Percentiles rank a stretch among this genome's conserved stretches.
Evolutionary conservation across 2,888 invertebrate species (phyloP).

Genomic region (Lasius fuliginosus): DNA sequence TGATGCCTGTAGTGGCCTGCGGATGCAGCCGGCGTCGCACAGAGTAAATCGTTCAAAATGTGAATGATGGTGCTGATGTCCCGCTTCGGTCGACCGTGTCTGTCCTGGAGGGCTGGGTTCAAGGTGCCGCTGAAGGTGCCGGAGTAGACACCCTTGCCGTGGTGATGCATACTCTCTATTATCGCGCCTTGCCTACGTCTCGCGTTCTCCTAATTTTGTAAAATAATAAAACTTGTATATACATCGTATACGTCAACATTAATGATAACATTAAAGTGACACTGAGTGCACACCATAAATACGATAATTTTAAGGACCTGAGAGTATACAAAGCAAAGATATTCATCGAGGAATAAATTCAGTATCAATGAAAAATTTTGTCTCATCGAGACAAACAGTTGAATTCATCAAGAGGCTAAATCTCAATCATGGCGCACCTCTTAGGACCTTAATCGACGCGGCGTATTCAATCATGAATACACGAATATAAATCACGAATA

Average conservation of each 20-base stretch:
- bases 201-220: constrained; percentile 81
- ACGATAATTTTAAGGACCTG: constrained; percentile 35
- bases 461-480: constrained; percentile 37
- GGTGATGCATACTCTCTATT: constrained; percentile 97
- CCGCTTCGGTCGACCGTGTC: constrained; percentile 95
- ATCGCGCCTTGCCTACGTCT: constrained; percentile 91
- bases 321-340: constrained; percentile 23
- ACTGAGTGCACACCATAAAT: constrained; percentile 6
- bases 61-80: constrained; percentile 98
- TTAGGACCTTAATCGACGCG: constrained; percentile 52
- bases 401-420: constrained; percentile 1
- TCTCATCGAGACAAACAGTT: neutral
- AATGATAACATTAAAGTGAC: neutral
- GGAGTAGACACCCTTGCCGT: constrained; percentile 97
- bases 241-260: neutral
- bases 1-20: constrained; percentile 83
- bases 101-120: constrained; percentile 97
- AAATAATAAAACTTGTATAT: neutral
- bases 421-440: constrained; percentile 29
- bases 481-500: constrained; percentile 38
- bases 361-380: neutral
- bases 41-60: constrained; percentile 97
- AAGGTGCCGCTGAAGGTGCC: constrained; percentile 98
- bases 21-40: constrained; percentile 91
- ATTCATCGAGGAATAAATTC: neutral